Conservation (phyloP, 2,797 vertebrate species). For the Hipposideros larvatus region DNA sequence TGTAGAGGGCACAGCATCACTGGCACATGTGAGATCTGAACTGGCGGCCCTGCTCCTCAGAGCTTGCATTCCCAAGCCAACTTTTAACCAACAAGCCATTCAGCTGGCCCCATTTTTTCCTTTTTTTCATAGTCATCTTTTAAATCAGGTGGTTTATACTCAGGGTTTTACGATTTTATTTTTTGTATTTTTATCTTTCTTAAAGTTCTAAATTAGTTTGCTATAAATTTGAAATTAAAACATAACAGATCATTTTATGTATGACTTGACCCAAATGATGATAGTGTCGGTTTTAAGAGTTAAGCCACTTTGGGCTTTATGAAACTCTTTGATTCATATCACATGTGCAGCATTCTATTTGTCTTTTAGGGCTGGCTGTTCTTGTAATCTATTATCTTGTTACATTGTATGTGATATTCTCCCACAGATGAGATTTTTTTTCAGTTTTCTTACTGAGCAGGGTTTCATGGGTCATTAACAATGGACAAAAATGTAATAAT, state of each 20-base stretch:
- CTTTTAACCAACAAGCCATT: too few relatives aligned
- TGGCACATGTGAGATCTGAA: too few relatives aligned
- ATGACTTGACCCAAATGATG: background rate
- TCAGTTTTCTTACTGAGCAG: background rate
- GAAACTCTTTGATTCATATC: background rate
- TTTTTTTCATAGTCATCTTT: background rate
- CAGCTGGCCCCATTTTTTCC: too few relatives aligned
- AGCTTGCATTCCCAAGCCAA: too few relatives aligned
- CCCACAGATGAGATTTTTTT: background rate
- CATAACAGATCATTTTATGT: background rate
- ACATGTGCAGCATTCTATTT: background rate
- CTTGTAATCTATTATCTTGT: background rate
- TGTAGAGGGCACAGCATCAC: too few relatives aligned
- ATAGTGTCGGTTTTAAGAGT: background rate
- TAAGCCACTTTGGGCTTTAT: background rate
- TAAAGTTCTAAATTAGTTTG: background rate
- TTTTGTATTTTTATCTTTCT: background rate
- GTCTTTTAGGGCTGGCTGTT: background rate
- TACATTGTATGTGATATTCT: background rate
- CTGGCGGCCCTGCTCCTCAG: too few relatives aligned
- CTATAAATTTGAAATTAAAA: conserved; percentile 2
- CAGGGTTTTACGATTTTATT: background rate
- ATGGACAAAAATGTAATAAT: background rate
- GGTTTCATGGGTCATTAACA: background rate
- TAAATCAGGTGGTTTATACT: background rate